These are phyloP conservation scores for Propithecus deckenii DNA, from an alignment of 2,797 vertebrate genomes.

Conservation along the genomic window DNA sequence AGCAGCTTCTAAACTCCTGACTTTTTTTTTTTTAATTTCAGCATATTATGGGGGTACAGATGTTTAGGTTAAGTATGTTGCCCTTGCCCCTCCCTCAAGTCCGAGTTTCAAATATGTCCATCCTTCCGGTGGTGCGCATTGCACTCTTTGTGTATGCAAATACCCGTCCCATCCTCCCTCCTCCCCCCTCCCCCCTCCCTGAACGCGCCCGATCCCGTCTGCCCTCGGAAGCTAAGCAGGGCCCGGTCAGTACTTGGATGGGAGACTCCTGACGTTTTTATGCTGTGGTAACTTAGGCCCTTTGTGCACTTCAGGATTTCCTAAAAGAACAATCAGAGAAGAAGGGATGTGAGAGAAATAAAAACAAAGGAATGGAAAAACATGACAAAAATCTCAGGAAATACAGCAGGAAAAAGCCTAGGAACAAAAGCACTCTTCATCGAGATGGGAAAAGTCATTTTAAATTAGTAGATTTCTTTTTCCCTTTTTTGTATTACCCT, in stretches of 20 bases:
- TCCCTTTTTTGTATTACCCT: not conserved
- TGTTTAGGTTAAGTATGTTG: no score
- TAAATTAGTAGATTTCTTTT: not conserved
- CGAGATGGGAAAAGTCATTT: not conserved
- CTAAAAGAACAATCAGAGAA: not conserved
- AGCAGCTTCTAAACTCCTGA: not conserved
- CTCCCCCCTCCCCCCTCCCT: no score
- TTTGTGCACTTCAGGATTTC: conserved; percentile 13
- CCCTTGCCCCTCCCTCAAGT: no score
- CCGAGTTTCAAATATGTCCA: no score
- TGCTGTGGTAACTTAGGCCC: not conserved
- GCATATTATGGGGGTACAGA: no score
- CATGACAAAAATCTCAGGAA: not conserved
- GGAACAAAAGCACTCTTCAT: not conserved
- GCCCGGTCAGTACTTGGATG: no score
- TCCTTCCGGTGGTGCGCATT: no score
- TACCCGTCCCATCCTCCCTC: no score
- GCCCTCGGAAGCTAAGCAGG: no score
- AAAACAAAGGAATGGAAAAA: conserved; percentile 25
- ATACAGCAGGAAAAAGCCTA: not conserved
- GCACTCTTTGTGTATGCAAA: no score
- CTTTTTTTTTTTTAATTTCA: no score
- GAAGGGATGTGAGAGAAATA: not conserved
- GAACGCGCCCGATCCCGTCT: no score
- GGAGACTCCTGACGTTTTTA: not conserved